Evolutionary conservation across 2,113 vertebrate species (phyloP).

Genomic region (Anoura caudifer): DNA sequence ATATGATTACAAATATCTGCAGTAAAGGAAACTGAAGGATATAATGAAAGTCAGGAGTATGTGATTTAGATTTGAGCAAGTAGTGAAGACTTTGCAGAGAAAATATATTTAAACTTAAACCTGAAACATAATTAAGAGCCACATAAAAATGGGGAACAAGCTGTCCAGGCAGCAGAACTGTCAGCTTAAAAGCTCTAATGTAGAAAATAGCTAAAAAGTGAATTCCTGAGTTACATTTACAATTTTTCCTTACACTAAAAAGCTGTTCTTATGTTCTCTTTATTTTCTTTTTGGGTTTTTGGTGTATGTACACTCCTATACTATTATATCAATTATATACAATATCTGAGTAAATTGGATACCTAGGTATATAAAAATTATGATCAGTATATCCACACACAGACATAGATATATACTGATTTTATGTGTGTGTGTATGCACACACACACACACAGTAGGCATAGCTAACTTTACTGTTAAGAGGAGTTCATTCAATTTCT

Average conservation of each 20-base stretch:
- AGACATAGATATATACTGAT: background rate
- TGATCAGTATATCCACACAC: background rate
- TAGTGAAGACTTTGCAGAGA: background rate
- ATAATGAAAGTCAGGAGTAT: background rate
- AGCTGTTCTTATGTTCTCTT: background rate
- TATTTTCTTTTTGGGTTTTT: background rate
- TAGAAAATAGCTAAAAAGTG: background rate
- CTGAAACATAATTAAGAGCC: background rate
- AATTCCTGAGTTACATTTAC: background rate
- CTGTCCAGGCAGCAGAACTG: background rate
- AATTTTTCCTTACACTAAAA: background rate
- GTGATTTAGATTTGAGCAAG: background rate
- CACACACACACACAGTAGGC: background rate
- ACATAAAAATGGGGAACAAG: background rate
- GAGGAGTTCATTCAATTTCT: background rate
- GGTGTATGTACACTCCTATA: background rate
- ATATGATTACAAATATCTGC: background rate
- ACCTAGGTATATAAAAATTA: background rate
- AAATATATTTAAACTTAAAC: constrained; percentile 28
- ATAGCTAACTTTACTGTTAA: background rate
- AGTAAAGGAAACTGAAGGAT: background rate
- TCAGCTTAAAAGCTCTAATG: background rate
- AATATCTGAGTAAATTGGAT: background rate
- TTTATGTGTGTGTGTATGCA: background rate
- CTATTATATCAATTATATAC: background rate